Conservation (phyloP, 2,888 invertebrate genomes). For the Plusia festucae region DNA sequence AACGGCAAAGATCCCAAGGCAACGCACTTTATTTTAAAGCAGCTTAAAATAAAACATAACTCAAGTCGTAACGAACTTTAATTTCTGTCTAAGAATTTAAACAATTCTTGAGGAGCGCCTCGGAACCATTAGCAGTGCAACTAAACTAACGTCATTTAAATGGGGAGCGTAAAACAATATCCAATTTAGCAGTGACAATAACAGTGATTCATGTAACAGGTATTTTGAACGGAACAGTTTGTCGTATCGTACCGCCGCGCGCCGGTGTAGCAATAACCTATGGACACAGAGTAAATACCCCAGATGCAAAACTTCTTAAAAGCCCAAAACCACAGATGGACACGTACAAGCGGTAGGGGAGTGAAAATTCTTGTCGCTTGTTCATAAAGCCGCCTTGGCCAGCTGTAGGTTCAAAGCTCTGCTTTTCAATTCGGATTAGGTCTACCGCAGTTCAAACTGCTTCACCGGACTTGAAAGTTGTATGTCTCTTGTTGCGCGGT, state of each 20-base stretch:
- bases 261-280: slow-evolving; percentile 34
- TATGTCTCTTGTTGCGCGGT: too few relatives aligned
- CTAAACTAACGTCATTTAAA: slow-evolving; percentile 35
- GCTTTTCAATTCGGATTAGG: too few relatives aligned
- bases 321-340: too few relatives aligned
- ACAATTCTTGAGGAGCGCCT: slow-evolving; percentile 22
- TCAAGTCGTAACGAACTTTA: slow-evolving; percentile 12
- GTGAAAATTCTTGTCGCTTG: background rate
- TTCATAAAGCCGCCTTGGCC: background rate
- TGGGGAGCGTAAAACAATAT: slow-evolving; percentile 29
- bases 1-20: background rate
- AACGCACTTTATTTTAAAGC: slow-evolving; percentile 3
- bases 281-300: slow-evolving; percentile 2
- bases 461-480: too few relatives aligned
- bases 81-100: slow-evolving; percentile 28
- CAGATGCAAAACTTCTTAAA: background rate
- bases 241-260: slow-evolving; percentile 22
- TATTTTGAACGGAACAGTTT: slow-evolving; percentile 57
- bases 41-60: background rate
- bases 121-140: slow-evolving; percentile 29
- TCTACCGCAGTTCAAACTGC: too few relatives aligned
- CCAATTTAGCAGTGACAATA: slow-evolving; percentile 47
- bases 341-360: background rate
- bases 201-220: slow-evolving; percentile 63
- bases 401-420: background rate